A percentile compares a stretch with the other conserved stretches of the same genome.
Evolutionary conservation across 2,797 vertebrate genomes (phyloP).

Genomic region (Acipenser transmontanus): DNA sequence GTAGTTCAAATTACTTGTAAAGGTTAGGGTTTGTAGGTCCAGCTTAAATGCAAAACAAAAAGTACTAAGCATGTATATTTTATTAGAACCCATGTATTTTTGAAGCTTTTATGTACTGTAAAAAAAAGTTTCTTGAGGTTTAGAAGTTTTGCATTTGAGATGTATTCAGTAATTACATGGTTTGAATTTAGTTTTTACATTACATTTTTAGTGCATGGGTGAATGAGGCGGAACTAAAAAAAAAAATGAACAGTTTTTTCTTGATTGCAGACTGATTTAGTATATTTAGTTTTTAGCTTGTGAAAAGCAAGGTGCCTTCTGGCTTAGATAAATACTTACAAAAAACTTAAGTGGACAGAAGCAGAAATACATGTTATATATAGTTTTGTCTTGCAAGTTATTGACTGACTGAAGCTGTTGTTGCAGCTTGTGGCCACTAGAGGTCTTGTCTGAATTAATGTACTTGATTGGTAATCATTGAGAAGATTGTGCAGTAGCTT

Average conservation of each 20-base stretch:
- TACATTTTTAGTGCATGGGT: slow-evolving; percentile 50
- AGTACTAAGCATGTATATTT: slow-evolving; percentile 67
- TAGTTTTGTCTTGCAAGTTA: too few species aligned
- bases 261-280: too few species aligned
- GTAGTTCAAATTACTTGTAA: slow-evolving; percentile 81
- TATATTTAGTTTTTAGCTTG: too few species aligned
- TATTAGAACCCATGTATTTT: slow-evolving; percentile 67
- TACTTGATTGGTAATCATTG: too few species aligned
- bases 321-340: too few species aligned
- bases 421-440: too few species aligned
- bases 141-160: slow-evolving; percentile 21
- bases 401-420: too few species aligned
- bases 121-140: slow-evolving; percentile 21
- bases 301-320: too few species aligned
- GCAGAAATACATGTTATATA: too few species aligned
- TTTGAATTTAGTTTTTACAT: slow-evolving; percentile 48
- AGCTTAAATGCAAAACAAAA: slow-evolving; percentile 45
- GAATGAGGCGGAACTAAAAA: slow-evolving; percentile 38
- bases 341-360: too few species aligned
- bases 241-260: too few species aligned
- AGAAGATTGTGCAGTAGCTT: slow-evolving; percentile 47
- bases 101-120: slow-evolving; percentile 56
- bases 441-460: too few species aligned
- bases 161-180: slow-evolving; percentile 43
- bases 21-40: slow-evolving; percentile 70